Evolutionary conservation across 1,140 invertebrate species (phyloP), one percentile per base, ranked within the genome.

Genomic region (Bombus waltoni): DNA sequence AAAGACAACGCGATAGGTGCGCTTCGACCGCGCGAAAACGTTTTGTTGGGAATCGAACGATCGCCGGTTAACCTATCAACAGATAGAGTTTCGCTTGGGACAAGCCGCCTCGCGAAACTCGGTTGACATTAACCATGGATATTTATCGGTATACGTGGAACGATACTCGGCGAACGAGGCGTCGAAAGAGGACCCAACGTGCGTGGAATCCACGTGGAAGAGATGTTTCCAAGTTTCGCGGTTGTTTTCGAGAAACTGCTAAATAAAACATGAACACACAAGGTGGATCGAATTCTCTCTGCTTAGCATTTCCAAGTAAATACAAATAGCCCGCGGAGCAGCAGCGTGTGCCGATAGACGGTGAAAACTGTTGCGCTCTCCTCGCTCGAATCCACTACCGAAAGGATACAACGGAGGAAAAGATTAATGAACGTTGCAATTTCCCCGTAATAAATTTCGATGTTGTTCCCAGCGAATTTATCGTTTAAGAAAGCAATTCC

Each of bases 61-160:
- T 62, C 32, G 35, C 59, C 86, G 65, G 88, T 90, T 90, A 90
- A 88, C 86, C 89, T 86, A 90, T 90, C 89, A 89, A 90, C 89
- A 86, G 89, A 90, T 90, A 90, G 89, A 90, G 83, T 90, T 90
- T 88, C 89, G 74, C 88, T 71, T 70, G 57, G 75, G 83, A 85
- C 79, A 42, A 78, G 53, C 73, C 75, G 82, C 75, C 62, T 87
- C 42, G 78, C 53, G 66, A 8, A 22, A 35, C 32, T 59, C 40
- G 40, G 65, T 81, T 88, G 81, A 88, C 82, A 83, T 88, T 88
- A 90, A 76, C 87, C 83, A 81, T 57, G 71, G 80, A 88, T 76
- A 85, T 87, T 81, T 87, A 81, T 88, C 74, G 85, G 89, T 87
- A 75, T 72, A 75, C 66, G 82, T 85, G 73, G 65, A 32, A 13